These are phyloP conservation scores for Iselma pallidipennis DNA, from an alignment of 2,888 invertebrate genomes.

Conservation along the genomic window DNA sequence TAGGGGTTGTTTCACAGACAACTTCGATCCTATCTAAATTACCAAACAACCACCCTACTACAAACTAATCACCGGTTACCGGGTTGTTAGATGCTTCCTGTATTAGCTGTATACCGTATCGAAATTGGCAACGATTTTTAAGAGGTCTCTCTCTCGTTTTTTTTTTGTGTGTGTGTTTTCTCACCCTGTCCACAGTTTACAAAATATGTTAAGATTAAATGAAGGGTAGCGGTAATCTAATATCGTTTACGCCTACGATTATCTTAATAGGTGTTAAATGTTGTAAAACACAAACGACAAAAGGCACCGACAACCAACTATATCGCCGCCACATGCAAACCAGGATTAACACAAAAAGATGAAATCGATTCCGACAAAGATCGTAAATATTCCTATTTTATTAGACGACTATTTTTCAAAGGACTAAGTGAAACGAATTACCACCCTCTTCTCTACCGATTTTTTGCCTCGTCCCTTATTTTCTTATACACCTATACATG, in stretches of 20 bases:
- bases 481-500: too few species aligned
- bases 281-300: constrained; percentile 25
- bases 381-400: not conserved
- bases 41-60: constrained; percentile 45
- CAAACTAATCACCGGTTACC: constrained; percentile 42
- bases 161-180: too few species aligned
- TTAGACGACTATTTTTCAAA: not conserved
- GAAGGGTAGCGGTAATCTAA: constrained; percentile 13
- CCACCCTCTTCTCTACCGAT: too few species aligned
- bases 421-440: not conserved
- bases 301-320: constrained; percentile 8
- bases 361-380: not conserved
- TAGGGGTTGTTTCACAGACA: constrained; percentile 49
- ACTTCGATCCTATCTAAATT: constrained; percentile 51
- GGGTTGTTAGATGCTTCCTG: constrained; percentile 19
- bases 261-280: constrained; percentile 26
- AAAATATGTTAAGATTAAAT: not conserved
- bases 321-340: not conserved
- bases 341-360: not conserved
- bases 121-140: not conserved
- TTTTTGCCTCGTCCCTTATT: too few species aligned
- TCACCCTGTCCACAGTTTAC: too few species aligned
- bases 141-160: too few species aligned
- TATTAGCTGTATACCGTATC: not conserved
- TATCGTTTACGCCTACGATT: constrained; percentile 18